Conservation (phyloP, 2,888 invertebrate species). For the Ochropleura leucogaster region DNA sequence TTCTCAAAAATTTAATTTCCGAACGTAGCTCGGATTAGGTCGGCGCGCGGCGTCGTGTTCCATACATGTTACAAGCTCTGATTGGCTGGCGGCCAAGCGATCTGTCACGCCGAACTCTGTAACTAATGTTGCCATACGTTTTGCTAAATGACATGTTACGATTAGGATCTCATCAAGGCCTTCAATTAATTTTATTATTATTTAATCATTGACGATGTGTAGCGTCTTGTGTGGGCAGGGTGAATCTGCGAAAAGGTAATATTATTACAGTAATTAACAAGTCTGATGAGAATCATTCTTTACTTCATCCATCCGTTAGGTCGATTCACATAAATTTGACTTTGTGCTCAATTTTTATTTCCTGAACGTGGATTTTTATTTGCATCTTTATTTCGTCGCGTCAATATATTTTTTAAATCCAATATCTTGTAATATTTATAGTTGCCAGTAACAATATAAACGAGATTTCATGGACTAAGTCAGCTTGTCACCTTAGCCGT, state of each 20-base stretch:
- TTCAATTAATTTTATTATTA: constrained; percentile 48
- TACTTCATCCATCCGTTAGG: neutral
- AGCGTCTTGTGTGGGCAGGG: constrained; percentile 27
- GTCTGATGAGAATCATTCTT: constrained; percentile 6
- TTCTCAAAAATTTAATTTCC: constrained; percentile 67
- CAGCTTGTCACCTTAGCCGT: constrained; percentile 18
- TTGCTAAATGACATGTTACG: constrained; percentile 57
- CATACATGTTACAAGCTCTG: constrained; percentile 39
- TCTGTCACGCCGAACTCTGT: constrained; percentile 48
- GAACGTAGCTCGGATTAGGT: constrained; percentile 43
- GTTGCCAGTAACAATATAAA: constrained; percentile 35
- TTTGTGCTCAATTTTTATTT: constrained; percentile 16
- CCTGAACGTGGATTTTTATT: constrained; percentile 20
- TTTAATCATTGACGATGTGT: constrained; percentile 39
- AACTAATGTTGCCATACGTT: constrained; percentile 48
- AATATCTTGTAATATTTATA: constrained; percentile 27
- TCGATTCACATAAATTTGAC: constrained; percentile 1
- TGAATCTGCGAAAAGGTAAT: neutral
- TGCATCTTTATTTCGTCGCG: constrained; percentile 1
- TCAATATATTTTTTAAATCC: constrained; percentile 18
- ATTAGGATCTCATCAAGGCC: constrained; percentile 50
- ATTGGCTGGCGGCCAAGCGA: constrained; percentile 56
- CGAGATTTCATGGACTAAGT: constrained; percentile 36
- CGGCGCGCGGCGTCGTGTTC: constrained; percentile 31
- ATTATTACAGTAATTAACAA: no score